Percentiles rank a stretch among this genome's conserved stretches.
Conservation (phyloP, 2,113 vertebrate species). For the Epinephelus lanceolatus region DNA sequence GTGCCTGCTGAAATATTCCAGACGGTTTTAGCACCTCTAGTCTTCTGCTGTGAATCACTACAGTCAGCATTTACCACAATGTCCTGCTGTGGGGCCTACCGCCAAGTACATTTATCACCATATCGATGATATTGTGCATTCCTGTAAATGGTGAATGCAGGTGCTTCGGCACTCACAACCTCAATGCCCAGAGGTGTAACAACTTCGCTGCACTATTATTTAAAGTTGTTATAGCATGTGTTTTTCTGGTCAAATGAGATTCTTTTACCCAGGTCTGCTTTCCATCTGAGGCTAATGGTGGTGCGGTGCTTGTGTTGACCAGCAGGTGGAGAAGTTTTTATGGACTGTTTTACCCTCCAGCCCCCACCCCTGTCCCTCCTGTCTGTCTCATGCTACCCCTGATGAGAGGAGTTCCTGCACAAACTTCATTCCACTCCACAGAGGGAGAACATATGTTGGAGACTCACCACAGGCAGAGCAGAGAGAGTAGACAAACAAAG, state of each 20-base stretch:
- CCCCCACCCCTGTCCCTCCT: slow-evolving; percentile 66
- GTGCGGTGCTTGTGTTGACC: slow-evolving; percentile 42
- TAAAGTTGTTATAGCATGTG: slow-evolving; percentile 19
- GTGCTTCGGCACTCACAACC: slow-evolving; percentile 9
- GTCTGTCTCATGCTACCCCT: slow-evolving; percentile 57
- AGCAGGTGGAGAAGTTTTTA: slow-evolving; percentile 74
- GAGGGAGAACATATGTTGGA: slow-evolving; percentile 75
- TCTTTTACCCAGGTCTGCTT: background rate
- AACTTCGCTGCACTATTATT: slow-evolving; percentile 17
- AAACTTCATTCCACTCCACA: slow-evolving; percentile 73
- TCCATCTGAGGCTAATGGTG: background rate
- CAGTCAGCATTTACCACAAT: slow-evolving; percentile 62
- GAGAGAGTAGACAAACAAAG: slow-evolving; percentile 38
- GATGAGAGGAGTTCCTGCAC: slow-evolving; percentile 65
- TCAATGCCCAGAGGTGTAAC: slow-evolving; percentile 35
- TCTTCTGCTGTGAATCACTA: slow-evolving; percentile 52
- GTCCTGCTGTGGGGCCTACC: slow-evolving; percentile 44
- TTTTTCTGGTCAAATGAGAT: slow-evolving; percentile 13
- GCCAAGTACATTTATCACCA: slow-evolving; percentile 58
- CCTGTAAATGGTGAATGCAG: slow-evolving; percentile 30
- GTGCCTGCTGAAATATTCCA: slow-evolving; percentile 51
- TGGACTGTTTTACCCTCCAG: slow-evolving; percentile 15
- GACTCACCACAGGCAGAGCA: slow-evolving; percentile 40
- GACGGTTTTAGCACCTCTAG: slow-evolving; percentile 58
- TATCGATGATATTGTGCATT: slow-evolving; percentile 43